Evolutionary conservation across 2,797 vertebrate species (phyloP), one percentile per base, ranked within the genome.

Genomic region (Chelon labrosus): DNA sequence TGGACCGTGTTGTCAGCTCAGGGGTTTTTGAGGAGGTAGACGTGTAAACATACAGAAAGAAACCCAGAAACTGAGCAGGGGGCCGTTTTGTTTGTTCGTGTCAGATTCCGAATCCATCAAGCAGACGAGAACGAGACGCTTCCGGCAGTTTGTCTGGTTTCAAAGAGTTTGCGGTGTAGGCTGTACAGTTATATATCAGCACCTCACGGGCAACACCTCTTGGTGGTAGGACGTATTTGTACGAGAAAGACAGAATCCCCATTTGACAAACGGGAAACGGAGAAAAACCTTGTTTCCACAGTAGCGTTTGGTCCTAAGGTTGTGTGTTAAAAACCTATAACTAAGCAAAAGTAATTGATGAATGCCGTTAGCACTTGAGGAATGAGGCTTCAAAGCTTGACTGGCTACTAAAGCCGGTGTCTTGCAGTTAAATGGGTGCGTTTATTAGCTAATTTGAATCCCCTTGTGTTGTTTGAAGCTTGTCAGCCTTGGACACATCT

Each of bases 131-230:
- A 19, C 19, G 19, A 27, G n/a, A 70, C 0, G 20, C 68, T 64
- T 67, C 17, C 6, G 22, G 42, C 53, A 17, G 35, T 62, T 49
- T 35, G n/a, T 56, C 20, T 52, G 25, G 46, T 44, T 57, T 55
- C 47, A 66, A 31, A 59, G 39, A 63, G 46, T 61, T 8, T 10
- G 59, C 17, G 27, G 53, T 56, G 5, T 66, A 72, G 80, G 68
- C 68, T 75, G 55, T 31, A 27, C 0, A 65, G 46, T 25, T 56
- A 61, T 56, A 61, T 53, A 53, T 68, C 22, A 44, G 55, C 55
- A 53, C 12, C 50, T 73, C 31, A 37, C 56, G 67, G 65, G 27
- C 11, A 49, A 42, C 9, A 8, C 4, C 9, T 54, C 0, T 2
- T 7, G 27, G 11, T 50, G 37, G 7, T 31, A 46, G 57, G 1